phyloP scores from a whole-genome alignment of 2,113 vertebrate genomes.

The Psittacus erithacus region DNA sequence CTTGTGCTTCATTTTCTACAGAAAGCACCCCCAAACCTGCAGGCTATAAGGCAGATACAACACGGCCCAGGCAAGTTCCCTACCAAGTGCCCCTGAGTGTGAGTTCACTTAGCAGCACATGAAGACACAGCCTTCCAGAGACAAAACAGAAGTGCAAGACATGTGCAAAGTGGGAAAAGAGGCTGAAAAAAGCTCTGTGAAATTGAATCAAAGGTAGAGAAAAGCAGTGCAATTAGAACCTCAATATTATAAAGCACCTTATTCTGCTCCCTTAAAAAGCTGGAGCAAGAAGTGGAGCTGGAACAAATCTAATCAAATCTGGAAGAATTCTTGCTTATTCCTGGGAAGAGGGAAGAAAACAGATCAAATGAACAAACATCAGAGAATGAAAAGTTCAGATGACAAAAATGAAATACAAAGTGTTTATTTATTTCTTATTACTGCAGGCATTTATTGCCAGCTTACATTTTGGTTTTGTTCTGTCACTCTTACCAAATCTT shows the following conservation, averaged over 20 bases:
- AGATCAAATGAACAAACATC: neutral
- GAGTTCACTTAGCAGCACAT: neutral
- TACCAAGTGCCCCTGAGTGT: fast-evolving
- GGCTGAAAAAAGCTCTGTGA: neutral
- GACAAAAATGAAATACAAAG: neutral
- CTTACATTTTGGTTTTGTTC: neutral
- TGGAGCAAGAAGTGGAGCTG: neutral
- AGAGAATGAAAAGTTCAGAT: neutral
- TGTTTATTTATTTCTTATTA: neutral
- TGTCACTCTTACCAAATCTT: neutral
- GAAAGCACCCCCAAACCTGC: neutral
- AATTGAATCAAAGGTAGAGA: neutral
- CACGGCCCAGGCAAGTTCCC: neutral
- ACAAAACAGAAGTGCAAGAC: neutral
- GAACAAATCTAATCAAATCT: neutral
- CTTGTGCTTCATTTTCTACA: neutral
- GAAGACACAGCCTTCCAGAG: neutral
- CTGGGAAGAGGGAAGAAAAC: neutral
- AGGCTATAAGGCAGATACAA: neutral
- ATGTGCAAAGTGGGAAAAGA: neutral
- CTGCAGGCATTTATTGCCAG: neutral
- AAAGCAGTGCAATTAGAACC: neutral
- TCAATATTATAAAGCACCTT: neutral
- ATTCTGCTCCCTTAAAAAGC: neutral
- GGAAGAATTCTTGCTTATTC: neutral